Percentiles rank a stretch among this genome's conserved stretches.
These are phyloP conservation scores for Micropoecilia bifurca DNA, from an alignment of 2,797 vertebrate genomes.

Conservation along the genomic window DNA sequence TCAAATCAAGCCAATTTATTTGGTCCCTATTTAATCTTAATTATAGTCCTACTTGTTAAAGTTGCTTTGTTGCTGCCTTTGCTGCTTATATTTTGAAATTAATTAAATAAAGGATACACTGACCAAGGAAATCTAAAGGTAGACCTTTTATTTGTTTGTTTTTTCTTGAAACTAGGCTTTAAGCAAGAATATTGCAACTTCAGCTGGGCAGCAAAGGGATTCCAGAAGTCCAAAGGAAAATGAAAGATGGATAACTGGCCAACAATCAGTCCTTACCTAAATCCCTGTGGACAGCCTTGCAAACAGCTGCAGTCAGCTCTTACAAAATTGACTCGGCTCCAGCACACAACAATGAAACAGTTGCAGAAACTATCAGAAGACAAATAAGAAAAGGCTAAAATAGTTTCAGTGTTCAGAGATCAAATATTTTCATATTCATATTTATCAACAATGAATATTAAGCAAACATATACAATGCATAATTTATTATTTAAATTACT, in stretches of 20 bases:
- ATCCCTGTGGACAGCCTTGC: neutral
- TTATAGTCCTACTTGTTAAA: neutral
- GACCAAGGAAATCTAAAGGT: neutral
- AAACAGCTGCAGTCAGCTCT: neutral
- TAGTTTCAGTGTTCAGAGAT: neutral
- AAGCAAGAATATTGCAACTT: conserved; percentile 1
- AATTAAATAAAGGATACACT: neutral
- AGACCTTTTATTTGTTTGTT: neutral
- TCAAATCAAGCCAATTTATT: neutral
- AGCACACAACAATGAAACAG: neutral
- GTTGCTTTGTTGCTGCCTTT: neutral
- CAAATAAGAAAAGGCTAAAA: neutral
- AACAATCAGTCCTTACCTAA: neutral
- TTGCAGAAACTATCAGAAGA: neutral
- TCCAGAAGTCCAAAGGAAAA: neutral
- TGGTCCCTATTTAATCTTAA: neutral
- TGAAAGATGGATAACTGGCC: neutral
- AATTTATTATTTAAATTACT: too few species aligned
- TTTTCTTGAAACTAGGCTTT: neutral
- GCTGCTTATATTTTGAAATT: neutral
- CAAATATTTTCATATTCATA: too few species aligned
- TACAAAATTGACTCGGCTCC: neutral
- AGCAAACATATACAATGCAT: too few species aligned
- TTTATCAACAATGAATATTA: too few species aligned
- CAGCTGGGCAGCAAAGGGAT: neutral